These are phyloP conservation scores for Puntigrus tetrazona DNA, from an alignment of 2,113 vertebrate genomes.

Conservation along the genomic window DNA sequence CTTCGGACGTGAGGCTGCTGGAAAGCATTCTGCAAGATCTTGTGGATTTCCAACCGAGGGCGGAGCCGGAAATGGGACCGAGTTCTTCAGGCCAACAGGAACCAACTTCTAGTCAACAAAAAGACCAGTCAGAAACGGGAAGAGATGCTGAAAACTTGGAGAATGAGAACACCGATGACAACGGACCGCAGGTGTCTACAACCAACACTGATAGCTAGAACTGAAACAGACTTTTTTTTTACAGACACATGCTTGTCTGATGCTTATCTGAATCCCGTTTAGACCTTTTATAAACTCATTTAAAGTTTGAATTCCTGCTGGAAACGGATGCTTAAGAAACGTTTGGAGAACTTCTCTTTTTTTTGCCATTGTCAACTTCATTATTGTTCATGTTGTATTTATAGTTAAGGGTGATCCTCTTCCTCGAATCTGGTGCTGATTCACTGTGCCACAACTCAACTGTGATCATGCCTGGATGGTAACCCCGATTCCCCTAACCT, in stretches of 20 bases:
- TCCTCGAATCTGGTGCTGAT: conserved; percentile 34
- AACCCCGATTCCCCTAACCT: background rate
- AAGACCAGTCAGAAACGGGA: background rate
- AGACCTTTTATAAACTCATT: background rate
- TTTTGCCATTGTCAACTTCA: background rate
- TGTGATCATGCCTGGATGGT: background rate
- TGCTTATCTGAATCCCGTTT: background rate
- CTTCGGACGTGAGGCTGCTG: conserved; percentile 39
- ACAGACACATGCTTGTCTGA: background rate
- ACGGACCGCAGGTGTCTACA: background rate
- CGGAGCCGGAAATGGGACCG: background rate
- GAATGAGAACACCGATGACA: background rate
- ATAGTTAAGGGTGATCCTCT: conserved; percentile 30
- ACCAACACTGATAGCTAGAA: conserved; percentile 19
- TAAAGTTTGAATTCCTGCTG: background rate
- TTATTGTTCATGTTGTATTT: conserved; percentile 47
- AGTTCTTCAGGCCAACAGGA: background rate
- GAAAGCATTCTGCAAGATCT: conserved; percentile 55
- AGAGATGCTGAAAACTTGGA: background rate
- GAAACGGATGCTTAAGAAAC: background rate
- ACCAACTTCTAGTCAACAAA: background rate
- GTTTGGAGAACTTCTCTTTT: background rate
- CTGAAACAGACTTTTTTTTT: background rate
- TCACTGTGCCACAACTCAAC: conserved; percentile 8
- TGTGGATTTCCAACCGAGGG: conserved; percentile 36